These are phyloP conservation scores for Tichodroma muraria DNA, from an alignment of 2,113 vertebrate species.

Conservation along the genomic window DNA sequence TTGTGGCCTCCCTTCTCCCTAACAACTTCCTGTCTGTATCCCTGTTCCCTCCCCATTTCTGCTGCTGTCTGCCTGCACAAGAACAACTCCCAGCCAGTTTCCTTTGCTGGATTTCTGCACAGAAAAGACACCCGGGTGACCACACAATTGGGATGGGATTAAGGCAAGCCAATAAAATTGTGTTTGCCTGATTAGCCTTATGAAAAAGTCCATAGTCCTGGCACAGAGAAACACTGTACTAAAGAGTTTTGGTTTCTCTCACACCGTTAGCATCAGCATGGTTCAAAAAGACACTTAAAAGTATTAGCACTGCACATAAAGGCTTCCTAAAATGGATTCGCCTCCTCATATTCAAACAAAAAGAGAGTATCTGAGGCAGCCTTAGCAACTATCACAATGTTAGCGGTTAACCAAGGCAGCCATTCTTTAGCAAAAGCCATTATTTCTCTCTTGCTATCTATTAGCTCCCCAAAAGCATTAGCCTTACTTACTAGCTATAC, in stretches of 20 bases:
- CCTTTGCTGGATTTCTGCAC: slow-evolving; percentile 2
- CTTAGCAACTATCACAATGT: neutral
- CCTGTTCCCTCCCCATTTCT: slow-evolving; percentile 31
- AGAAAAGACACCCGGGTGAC: neutral
- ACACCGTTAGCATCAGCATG: neutral
- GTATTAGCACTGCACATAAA: neutral
- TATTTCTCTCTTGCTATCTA: neutral
- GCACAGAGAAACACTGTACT: neutral
- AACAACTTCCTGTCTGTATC: slow-evolving; percentile 54
- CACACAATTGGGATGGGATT: neutral
- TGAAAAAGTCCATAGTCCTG: neutral
- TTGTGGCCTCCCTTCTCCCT: slow-evolving; percentile 49
- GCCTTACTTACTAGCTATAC: neutral
- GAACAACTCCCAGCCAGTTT: slow-evolving; percentile 37
- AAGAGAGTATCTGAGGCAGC: neutral
- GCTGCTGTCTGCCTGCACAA: slow-evolving; percentile 7
- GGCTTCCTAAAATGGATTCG: neutral
- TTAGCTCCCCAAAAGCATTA: neutral
- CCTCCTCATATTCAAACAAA: neutral
- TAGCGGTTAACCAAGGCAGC: neutral
- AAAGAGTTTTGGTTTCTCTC: neutral
- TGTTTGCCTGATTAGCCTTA: neutral
- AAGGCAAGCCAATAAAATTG: neutral
- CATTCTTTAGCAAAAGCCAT: neutral
- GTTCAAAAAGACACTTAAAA: neutral